Conservation (phyloP, 2,888 invertebrate genomes). For the Latrodectus hesperus region DNA sequence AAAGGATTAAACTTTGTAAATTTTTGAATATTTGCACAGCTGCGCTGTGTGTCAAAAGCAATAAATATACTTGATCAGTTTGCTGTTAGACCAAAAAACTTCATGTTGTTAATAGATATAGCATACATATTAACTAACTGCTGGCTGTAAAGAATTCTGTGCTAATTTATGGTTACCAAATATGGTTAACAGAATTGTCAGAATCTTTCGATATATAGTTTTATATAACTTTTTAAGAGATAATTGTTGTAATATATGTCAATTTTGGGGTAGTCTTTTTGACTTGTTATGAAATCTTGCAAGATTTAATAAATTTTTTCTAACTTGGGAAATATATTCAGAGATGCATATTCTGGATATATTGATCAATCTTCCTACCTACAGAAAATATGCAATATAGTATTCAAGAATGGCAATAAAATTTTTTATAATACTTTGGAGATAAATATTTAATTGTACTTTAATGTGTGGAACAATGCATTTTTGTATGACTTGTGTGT, state of each 20-base stretch:
- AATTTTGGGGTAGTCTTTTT: slow-evolving; percentile 63
- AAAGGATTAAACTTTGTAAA: slow-evolving; percentile 7
- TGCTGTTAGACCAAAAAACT: slow-evolving; percentile 49
- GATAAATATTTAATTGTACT: slow-evolving; percentile 11
- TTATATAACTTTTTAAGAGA: slow-evolving; percentile 65
- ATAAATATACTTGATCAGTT: slow-evolving; percentile 54
- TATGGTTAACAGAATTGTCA: slow-evolving; percentile 49
- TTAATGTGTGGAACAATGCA: neutral
- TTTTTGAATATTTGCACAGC: slow-evolving; percentile 52
- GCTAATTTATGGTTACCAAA: slow-evolving; percentile 39
- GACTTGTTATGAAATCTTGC: slow-evolving; percentile 47
- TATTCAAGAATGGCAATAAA: slow-evolving; percentile 52
- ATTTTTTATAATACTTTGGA: slow-evolving; percentile 36
- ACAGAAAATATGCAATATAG: slow-evolving; percentile 37
- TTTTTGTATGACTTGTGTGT: neutral
- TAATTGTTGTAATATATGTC: slow-evolving; percentile 62
- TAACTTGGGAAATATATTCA: slow-evolving; percentile 38
- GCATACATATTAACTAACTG: slow-evolving; percentile 44
- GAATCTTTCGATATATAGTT: slow-evolving; percentile 63
- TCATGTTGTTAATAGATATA: slow-evolving; percentile 52
- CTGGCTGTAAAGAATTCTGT: slow-evolving; percentile 59
- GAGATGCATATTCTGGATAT: slow-evolving; percentile 34
- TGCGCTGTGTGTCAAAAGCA: slow-evolving; percentile 55
- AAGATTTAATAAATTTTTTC: slow-evolving; percentile 55
- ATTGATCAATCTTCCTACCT: slow-evolving; percentile 40